These are phyloP conservation scores for Leuciscus waleckii DNA, from an alignment of 2,797 vertebrate genomes.

Conservation along the genomic window DNA sequence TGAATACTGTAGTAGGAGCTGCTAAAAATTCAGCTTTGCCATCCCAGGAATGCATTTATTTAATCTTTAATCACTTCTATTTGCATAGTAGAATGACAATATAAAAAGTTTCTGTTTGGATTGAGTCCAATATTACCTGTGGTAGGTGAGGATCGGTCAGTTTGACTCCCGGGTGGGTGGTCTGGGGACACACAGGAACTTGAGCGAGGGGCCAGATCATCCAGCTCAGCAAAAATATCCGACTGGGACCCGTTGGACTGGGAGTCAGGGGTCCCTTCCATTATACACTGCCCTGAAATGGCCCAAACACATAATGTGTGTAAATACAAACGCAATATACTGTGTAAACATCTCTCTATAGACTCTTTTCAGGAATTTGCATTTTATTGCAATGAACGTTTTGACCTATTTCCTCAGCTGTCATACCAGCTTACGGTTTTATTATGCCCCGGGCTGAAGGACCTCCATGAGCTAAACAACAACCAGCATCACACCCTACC, in stretches of 20 bases:
- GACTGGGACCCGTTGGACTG: constrained; percentile 69
- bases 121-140: constrained; percentile 64
- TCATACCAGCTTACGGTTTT: neutral
- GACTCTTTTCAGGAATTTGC: neutral
- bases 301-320: constrained; percentile 11
- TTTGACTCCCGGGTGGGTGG: constrained; percentile 58
- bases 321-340: neutral
- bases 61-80: neutral
- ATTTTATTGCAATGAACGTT: neutral
- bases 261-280: constrained; percentile 61
- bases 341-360: neutral
- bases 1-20: neutral
- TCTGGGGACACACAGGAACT: constrained; percentile 68
- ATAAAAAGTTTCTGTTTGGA: neutral
- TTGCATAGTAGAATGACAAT: neutral
- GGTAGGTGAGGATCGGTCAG: constrained; percentile 57
- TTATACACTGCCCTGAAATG: constrained; percentile 65
- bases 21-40: neutral
- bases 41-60: neutral
- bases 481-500: constrained; percentile 1
- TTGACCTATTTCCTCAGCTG: constrained; percentile 12
- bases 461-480: neutral
- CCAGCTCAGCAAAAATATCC: constrained; percentile 74
- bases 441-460: neutral
- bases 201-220: constrained; percentile 69